Evolutionary conservation across 2,888 invertebrate genomes (phyloP), one percentile per base, ranked within the genome.

Genomic region (Hirtodrosophila trivittata): DNA sequence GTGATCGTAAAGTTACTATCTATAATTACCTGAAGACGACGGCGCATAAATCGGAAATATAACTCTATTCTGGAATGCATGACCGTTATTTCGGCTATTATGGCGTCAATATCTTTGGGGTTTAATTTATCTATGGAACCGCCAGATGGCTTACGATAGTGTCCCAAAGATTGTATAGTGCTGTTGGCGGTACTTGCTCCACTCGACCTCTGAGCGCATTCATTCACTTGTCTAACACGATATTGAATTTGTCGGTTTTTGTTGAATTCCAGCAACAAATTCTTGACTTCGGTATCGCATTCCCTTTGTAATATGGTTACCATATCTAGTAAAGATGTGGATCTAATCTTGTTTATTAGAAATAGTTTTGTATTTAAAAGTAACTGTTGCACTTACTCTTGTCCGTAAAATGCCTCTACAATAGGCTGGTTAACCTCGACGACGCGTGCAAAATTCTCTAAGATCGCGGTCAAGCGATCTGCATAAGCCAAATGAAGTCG

Each of bases 31-130:
- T 92, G 92, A 13, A 95, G 92, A 86, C 97, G 93, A 59, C 97
- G 92, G 47, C 94, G 92, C 64, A 99, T 92, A 92, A 99, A 99
- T 75, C 95, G 93, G 77, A 97, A 94, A 90, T 98, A 99, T 14
- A 99, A 92, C 87, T 97, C 96, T n/a, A 96, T 93, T 70, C 98
- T 92, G 0, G 97, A 95, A 91, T 97, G 97, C 91, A 98, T 95
- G 42, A 97, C 92, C 0, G 98, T 97, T 58, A 98, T 93, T 91
- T 99, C 99, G 0, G 95, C 95, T 58, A 99, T 93, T 38, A 97
- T 92, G 0, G 95, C 93, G 92, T 99, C 99, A 52, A 97, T 92
- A 77, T 95, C 95, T 85, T 96, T 95, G 0, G 97, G 95, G 90
- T 97, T 96, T 12, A 93, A 89, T 78, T 93, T 93, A 58, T 94